Percentiles rank a stretch among this genome's conserved stretches.
Evolutionary conservation across 35 echinoderm and acorn worm genomes (phyloP).

Genomic region (Chiridota heheva): DNA sequence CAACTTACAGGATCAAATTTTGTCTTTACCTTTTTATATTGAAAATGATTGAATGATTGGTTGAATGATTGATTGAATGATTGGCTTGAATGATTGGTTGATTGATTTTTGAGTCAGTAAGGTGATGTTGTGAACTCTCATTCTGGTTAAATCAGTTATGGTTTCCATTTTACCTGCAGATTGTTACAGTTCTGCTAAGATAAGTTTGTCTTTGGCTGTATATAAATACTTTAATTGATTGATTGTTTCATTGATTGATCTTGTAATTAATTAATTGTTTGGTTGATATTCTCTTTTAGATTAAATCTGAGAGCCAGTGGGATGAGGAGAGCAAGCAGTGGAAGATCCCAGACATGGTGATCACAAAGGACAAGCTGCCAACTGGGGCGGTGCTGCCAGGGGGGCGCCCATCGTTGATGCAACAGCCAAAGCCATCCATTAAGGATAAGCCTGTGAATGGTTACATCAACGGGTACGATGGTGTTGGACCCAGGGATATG

Average conservation of each 20-base stretch:
- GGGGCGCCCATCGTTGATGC: slow-evolving; percentile 60
- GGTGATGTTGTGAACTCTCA: no score
- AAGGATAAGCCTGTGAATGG: slow-evolving; percentile 33
- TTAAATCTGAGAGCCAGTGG: slow-evolving; percentile 78
- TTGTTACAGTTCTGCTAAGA: no score
- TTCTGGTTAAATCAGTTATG: no score
- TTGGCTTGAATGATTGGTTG: no score
- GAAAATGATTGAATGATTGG: no score
- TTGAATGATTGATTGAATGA: no score
- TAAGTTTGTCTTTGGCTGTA: no score
- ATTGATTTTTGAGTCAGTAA: no score
- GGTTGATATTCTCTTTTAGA: slow-evolving; percentile 16
- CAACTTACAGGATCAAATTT: no score
- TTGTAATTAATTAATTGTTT: neutral
- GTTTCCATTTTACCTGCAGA: no score
- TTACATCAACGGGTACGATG: slow-evolving; percentile 45
- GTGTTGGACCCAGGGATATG: slow-evolving; percentile 35
- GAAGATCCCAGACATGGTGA: slow-evolving; percentile 70
- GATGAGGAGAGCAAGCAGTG: slow-evolving; percentile 89
- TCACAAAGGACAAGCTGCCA: slow-evolving; percentile 80
- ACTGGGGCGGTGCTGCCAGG: slow-evolving; percentile 72
- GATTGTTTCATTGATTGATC: neutral
- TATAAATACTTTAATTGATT: no score
- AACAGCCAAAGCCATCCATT: neutral
- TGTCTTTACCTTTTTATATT: no score